Evolutionary conservation across 2,113 vertebrate species (phyloP).

Genomic region (Sialia sialis): DNA sequence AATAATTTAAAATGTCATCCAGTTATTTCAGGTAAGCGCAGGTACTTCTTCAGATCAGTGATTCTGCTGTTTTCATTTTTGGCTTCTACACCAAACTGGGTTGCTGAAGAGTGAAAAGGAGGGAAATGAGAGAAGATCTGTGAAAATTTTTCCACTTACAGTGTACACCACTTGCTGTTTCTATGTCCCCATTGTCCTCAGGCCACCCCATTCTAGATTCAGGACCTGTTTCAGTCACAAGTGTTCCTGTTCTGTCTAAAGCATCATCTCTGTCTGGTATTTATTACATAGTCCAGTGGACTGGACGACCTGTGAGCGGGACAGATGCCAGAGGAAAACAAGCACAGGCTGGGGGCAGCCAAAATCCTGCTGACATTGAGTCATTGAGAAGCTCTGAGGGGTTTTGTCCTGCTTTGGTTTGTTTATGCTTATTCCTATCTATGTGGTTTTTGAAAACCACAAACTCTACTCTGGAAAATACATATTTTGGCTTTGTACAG

Average conservation of each 20-base stretch:
- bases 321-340: constrained; percentile 38
- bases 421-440: neutral
- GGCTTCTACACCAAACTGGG: neutral
- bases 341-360: constrained; percentile 23
- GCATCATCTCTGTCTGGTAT: constrained; percentile 49
- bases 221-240: constrained; percentile 30
- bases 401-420: neutral
- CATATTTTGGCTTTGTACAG: neutral
- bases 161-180: neutral
- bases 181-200: neutral
- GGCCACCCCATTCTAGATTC: neutral
- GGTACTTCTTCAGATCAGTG: neutral
- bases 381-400: constrained; percentile 11
- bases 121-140: neutral
- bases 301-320: constrained; percentile 26
- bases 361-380: constrained; percentile 1
- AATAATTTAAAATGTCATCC: neutral
- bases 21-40: neutral
- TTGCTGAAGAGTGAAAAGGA: neutral
- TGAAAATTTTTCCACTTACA: neutral
- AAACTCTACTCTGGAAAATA: neutral
- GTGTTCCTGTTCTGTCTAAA: constrained; percentile 34
- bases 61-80: neutral
- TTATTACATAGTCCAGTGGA: constrained; percentile 30
- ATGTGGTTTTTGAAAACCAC: neutral